These are phyloP conservation scores for Tapirus indicus DNA, from an alignment of 2,797 vertebrate species.

Conservation along the genomic window DNA sequence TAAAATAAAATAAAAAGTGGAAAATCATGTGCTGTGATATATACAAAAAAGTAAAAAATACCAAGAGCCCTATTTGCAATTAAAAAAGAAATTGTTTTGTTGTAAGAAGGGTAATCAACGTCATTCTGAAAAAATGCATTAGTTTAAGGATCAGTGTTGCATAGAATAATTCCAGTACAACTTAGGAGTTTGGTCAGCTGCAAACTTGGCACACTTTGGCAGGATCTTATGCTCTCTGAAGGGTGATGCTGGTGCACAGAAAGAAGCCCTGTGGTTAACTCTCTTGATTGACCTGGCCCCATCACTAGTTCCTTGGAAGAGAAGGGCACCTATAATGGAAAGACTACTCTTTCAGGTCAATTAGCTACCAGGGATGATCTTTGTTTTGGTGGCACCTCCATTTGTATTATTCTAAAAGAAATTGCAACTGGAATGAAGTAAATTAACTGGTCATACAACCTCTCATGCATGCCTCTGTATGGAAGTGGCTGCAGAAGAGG, in stretches of 20 bases:
- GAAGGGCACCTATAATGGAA: background rate
- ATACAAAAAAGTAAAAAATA: conserved; percentile 89
- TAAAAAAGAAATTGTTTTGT: conserved; percentile 84
- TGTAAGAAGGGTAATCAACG: conserved; percentile 86
- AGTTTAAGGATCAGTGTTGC: conserved; percentile 92
- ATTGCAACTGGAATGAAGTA: background rate
- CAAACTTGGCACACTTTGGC: conserved; percentile 92
- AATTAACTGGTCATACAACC: background rate
- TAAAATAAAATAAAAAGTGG: conserved; percentile 81
- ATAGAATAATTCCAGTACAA: conserved; percentile 97
- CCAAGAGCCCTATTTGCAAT: conserved; percentile 84
- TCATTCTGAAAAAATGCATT: conserved; percentile 85
- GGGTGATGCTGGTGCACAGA: conserved; percentile 72
- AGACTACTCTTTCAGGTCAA: conserved; percentile 58
- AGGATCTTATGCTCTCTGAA: conserved; percentile 84
- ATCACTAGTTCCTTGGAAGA: background rate
- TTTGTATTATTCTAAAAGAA: conserved; percentile 36
- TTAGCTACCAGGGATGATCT: background rate
- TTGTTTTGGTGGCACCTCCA: conserved; percentile 9
- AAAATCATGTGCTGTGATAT: conserved; percentile 84
- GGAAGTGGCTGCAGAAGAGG: background rate
- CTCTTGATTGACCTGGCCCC: background rate
- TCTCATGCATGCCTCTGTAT: background rate
- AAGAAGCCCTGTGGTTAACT: conserved; percentile 53
- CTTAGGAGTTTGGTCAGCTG: conserved; percentile 90